phyloP scores from a whole-genome alignment of 1,140 invertebrate genomes.

The Bathynomus jamesi region DNA sequence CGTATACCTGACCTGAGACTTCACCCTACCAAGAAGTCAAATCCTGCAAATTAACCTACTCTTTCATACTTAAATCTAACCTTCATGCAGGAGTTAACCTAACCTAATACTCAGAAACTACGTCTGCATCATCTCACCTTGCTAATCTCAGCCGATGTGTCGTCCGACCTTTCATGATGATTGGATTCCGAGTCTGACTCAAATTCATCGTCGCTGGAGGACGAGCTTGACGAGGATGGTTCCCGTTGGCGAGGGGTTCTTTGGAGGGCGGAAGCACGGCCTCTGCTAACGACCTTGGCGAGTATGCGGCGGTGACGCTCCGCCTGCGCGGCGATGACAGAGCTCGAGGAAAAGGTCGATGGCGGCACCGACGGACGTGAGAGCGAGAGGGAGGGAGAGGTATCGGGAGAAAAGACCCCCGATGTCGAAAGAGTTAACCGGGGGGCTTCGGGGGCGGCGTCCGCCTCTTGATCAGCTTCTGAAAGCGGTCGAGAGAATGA shows the following conservation, averaged over 20 bases:
- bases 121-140: constrained; percentile 32
- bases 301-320: not conserved
- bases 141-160: constrained; percentile 34
- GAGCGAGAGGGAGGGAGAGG: too few species aligned
- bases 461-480: constrained; percentile 43
- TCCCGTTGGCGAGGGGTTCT: not conserved
- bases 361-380: too few species aligned
- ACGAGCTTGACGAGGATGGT: not conserved
- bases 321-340: not conserved
- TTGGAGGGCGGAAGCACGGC: too few species aligned
- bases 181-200: constrained; percentile 25
- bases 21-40: too few species aligned
- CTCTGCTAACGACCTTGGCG: not conserved
- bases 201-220: constrained; percentile 17
- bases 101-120: too few species aligned
- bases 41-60: too few species aligned
- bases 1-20: too few species aligned
- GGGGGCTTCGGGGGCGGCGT: not conserved
- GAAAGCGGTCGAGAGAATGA: constrained; percentile 77
- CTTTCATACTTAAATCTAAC: too few species aligned
- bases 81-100: too few species aligned
- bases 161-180: constrained; percentile 25
- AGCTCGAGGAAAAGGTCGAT: not conserved
- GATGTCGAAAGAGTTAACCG: not conserved
- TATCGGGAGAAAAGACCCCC: not conserved